Base-by-base conservation (phyloP, 1,140 invertebrate species). In the Solen grandis region DNA sequence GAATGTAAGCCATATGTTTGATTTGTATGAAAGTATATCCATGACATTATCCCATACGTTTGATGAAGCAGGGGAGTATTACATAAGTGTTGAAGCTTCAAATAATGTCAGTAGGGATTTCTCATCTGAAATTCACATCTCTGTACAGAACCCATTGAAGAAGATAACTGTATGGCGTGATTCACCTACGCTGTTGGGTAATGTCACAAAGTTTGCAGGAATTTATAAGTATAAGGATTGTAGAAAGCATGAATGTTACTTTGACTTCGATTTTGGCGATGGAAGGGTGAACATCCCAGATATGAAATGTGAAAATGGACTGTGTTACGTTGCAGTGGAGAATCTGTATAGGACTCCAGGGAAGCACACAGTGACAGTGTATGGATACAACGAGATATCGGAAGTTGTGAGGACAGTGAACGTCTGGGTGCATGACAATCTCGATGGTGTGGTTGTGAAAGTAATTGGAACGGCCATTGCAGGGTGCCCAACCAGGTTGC, bases 341-440 rank as follows among this genome's bases (percentile, higher is more conserved):
- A 13, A 57, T 62, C 25, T 59, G 5, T 73, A 60, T 62, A n/a
- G 29, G 2, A 5, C n/a, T 2, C 46, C 57, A 13, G 70, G 70
- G 8, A 29, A 33, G 10, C 57, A 73, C 46, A 35, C 55, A 46
- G 70, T 73, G 52, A 29, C 29, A 4, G 55, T 73, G 22, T 57
- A 41, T 46, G 70, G 31, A 8, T 73, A 73, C 41, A 73, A 73
- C 29, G 35, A 60, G 10, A 38, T 73, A 2, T 73, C 70, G 16
- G 19, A 73, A 13, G 5, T 60, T 13, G 25, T 27, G 5, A 25
- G 16, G 54, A 36, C n/a, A 25, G n/a, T 27, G 22, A 13, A 73
- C 1, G 54, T 73, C 5, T 8, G 22, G 31, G 57, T 60, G 22
- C 36, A 29, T 38, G 19, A 33, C 31, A 54, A 10, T 8, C 35